A percentile compares a stretch with the other conserved stretches of the same genome.
Conservation (phyloP, 92 coral and sea anemone species). For the Meandrina meandrites region DNA sequence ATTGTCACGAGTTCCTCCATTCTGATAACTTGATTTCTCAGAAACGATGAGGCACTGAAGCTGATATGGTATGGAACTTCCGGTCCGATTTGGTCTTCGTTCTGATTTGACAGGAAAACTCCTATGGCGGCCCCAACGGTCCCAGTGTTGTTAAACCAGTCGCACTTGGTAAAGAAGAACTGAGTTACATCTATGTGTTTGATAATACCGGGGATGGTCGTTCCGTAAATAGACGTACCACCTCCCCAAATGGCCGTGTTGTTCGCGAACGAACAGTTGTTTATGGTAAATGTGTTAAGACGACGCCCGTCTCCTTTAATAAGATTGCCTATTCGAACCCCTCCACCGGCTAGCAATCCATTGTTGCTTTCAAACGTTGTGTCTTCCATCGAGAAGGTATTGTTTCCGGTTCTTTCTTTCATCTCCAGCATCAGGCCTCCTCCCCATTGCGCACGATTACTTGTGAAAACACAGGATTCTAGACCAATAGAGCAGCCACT, state of each 20-base stretch:
- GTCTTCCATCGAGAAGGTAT: conserved; percentile 38
- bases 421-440: conserved; percentile 79
- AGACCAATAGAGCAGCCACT: conserved; percentile 47
- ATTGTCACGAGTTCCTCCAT: conserved; percentile 45
- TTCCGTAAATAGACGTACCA: conserved; percentile 61
- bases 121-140: conserved; percentile 78
- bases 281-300: conserved; percentile 47
- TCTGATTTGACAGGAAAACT: conserved; percentile 62
- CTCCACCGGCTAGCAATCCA: conserved; percentile 88
- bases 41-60: conserved; percentile 45
- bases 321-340: conserved; percentile 65
- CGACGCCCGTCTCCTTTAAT: conserved; percentile 13
- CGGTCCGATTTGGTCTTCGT: conserved; percentile 76
- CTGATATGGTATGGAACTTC: conserved; percentile 53
- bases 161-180: conserved; percentile 46
- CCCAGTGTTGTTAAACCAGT: conserved; percentile 59
- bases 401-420: conserved; percentile 46
- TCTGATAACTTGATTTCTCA: conserved; percentile 52
- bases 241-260: conserved; percentile 80
- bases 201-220: conserved; percentile 40
- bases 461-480: conserved; percentile 56
- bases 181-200: conserved; percentile 14
- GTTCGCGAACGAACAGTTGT: conserved; percentile 53
- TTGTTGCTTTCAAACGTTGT: conserved; percentile 52
- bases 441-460: conserved; percentile 85